Evolutionary conservation across 2,888 invertebrate species (phyloP), one percentile per base, ranked within the genome.

Genomic region (Agrotis segetum): DNA sequence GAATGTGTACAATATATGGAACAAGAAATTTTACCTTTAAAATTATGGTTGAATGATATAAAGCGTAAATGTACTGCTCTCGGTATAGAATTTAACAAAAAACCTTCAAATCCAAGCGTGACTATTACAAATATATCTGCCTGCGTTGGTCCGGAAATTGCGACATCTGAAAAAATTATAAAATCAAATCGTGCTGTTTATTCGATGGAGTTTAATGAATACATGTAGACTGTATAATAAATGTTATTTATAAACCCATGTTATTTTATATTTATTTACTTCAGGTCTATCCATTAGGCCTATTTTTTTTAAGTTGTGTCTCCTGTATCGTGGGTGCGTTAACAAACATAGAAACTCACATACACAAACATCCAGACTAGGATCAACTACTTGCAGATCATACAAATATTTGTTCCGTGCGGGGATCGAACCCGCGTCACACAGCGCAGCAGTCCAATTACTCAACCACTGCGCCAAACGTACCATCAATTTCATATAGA

Each of bases 161-260:
- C 21, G 40, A 59, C 74, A 74, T 65, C 65, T 53, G 65, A 80
- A 67, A 84, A 84, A 76, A 79, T 83, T 61, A 50, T 74, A 17
- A 87, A 89, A 83, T 91, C 90, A 29, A 95, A 95, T 87, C 94
- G 95, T 88, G 93, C 92, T 70, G 93, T 95, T 34, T 95, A 93
- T 90, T 91, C 93, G n/a, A 83, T 95, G 81, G 92, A 95, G 34
- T 94, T 91, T 85, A 89, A 93, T 85, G 92, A 85, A 73, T 91
- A 87, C 90, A 59, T 66, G 3, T 40, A n/a, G 3, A 47, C 19
- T 74, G 53, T n/a, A 29, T 67, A 40, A 67, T 76, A 71, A 75
- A 74, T 44, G 29, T 64, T 64, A 64, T 74, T 61, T 67, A 56
- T 49, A 53, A 19, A 19, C 24, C 24, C 9, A 67, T 40, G 9